Evolutionary conservation across 2,888 invertebrate species (phyloP), one percentile per base, ranked within the genome.

Genomic region (Erebia aethiops): DNA sequence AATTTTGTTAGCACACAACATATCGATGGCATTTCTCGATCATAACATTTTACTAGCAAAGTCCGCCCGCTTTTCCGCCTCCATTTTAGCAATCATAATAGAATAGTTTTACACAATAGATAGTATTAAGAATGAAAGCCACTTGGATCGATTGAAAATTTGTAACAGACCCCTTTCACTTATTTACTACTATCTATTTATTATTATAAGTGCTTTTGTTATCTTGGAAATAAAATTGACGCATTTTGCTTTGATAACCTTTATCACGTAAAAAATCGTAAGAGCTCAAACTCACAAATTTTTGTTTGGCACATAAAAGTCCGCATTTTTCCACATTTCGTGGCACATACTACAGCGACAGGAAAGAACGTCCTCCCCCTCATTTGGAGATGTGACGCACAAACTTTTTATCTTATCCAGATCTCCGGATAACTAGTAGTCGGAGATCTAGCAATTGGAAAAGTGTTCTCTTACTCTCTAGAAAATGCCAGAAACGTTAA

Each of bases 121-220:
- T 21, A 56, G 5, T 21, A 56, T 18, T 80, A 69, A 73, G 57
- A 72, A 76, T 75, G 78, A 80, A 77, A 80, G 76, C 76, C 67
- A 74, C 62, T 72, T 73, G 72, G 69, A 66, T 64, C 73, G 56
- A 43, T 51, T 9, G 52, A 21, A 64, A 16, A 64, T 64, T 41
- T 43, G 21, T 56, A 43, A 65, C 13, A 16, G 2, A 61, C 62
- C 66, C 67, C 69, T 69, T 73, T 71, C 75, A 71, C 71, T 68
- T 49, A 46, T 41, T n/a, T 26, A 0, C 21, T 2, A 5, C 8
- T 58, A 58, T 14, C 1, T 58, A 58, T 26, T 35, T 58, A 7
- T 58, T n/a, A n/a, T 58, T n/a, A n/a, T 16, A 1, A 60, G 4
- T 57, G 26, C 14, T 18, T 57, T 57, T 14, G 14, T 26, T 21